These are phyloP conservation scores for Chrysogorgia sp. DNA, from an alignment of 92 coral and sea anemone species.

Conservation along the genomic window DNA sequence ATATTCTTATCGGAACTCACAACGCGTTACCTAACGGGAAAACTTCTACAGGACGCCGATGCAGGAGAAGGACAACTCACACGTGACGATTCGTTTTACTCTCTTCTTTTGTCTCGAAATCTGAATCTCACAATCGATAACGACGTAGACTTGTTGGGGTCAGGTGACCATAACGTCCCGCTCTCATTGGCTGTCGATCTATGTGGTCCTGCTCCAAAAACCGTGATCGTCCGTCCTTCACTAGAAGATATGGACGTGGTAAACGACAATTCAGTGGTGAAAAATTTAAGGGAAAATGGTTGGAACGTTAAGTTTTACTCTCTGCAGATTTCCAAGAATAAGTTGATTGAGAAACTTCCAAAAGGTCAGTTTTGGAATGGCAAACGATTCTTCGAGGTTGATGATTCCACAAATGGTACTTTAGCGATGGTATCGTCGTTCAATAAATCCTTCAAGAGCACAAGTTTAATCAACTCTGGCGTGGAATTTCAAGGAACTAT, in stretches of 20 bases:
- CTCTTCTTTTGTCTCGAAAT: conserved; percentile 59
- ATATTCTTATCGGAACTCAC: conserved; percentile 46
- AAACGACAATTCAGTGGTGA: neutral
- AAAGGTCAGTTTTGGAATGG: conserved; percentile 15
- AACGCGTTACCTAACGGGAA: conserved; percentile 63
- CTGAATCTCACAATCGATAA: conserved; percentile 48
- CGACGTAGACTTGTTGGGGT: conserved; percentile 46
- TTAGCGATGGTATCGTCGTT: conserved; percentile 12
- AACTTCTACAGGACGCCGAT: conserved; percentile 37
- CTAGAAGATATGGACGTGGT: neutral
- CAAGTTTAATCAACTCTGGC: neutral
- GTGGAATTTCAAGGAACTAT: conserved; percentile 17
- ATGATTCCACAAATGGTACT: neutral
- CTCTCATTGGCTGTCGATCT: conserved; percentile 64
- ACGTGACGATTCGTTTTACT: conserved; percentile 49
- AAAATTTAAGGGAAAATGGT: neutral
- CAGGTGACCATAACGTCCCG: conserved; percentile 25
- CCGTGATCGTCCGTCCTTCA: neutral
- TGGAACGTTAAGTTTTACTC: conserved; percentile 12
- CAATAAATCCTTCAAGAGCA: neutral
- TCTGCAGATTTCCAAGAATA: conserved; percentile 16
- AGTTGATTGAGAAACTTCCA: neutral
- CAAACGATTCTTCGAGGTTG: neutral
- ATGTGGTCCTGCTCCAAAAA: conserved; percentile 42
- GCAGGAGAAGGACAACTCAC: conserved; percentile 52